Percentiles rank a stretch among this genome's conserved stretches.
Conservation (phyloP, 2,797 vertebrate genomes). For the Echeneis naucrates region DNA sequence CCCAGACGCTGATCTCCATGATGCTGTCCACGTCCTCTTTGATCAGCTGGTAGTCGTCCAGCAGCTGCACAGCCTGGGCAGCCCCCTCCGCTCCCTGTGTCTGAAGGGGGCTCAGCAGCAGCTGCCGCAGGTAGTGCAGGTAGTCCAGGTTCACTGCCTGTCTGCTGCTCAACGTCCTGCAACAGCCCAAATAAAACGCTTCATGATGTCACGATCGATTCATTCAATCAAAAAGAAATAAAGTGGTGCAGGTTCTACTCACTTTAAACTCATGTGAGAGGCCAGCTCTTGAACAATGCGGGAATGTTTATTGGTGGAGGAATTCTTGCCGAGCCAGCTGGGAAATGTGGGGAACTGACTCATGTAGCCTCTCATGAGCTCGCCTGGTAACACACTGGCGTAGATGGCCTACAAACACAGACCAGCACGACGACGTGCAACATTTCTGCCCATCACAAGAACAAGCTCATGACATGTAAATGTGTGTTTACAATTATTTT, state of each 20-base stretch:
- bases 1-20: conserved; percentile 95
- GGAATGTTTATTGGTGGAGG: conserved; percentile 90
- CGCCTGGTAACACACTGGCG: conserved; percentile 95
- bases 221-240: not conserved
- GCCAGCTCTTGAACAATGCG: conserved; percentile 93
- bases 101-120: conserved; percentile 88
- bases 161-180: conserved; percentile 89
- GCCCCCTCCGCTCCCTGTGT: conserved; percentile 88
- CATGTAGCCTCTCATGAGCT: conserved; percentile 98
- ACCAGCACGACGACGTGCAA: conserved; percentile 1
- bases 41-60: conserved; percentile 94
- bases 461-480: not conserved
- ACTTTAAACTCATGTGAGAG: conserved; percentile 96
- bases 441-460: not conserved
- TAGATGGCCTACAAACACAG: conserved; percentile 89
- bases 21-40: conserved; percentile 97
- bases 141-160: conserved; percentile 94
- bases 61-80: conserved; percentile 84
- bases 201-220: not conserved
- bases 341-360: conserved; percentile 94
- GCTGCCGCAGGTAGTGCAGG: conserved; percentile 86
- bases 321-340: conserved; percentile 95
- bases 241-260: conserved; percentile 32
- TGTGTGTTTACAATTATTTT: not conserved
- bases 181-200: not conserved